Base-by-base conservation (phyloP, 2,797 vertebrate genomes). In the Manis javanica region DNA sequence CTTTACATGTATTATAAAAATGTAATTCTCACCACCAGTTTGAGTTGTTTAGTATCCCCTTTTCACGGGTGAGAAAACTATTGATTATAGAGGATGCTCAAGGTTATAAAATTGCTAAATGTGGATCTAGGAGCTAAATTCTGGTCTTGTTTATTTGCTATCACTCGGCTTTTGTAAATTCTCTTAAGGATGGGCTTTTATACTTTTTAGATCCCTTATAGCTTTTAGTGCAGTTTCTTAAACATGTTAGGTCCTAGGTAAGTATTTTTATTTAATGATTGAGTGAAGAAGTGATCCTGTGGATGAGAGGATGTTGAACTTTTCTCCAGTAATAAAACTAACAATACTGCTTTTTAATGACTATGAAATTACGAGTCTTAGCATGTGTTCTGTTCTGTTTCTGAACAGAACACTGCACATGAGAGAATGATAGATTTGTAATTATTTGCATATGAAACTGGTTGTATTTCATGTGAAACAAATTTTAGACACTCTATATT, bases 391-490 rank as follows among this genome's bases (percentile, higher is more conserved):
- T 85, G 77, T 89, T 95, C 87, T 91, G 59, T 87, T 95, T 92
- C 90, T 90, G 57, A 74, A 87, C 42, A 95, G 75, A 92, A 83
- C 59, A 21, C 59, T 92, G 72, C 77, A 24, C n/a, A n/a, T 39
- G 42, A 91, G 53, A 84, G 79, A 94, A 91, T 23, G 55, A 94
- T 75, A 55, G 84, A 81, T 92, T 84, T 93, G 57, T 95, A 90
- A 93, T 91, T 75, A 77, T 90, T 89, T 94, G 57, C 91, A 57
- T 82, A 29, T 78, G 85, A 89, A 87, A 81, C 77, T 85, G 81
- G 16, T 39, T 91, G 42, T 72, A 82, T 96, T 93, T 94, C 90
- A 69, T 51, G 39, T 82, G 82, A 94, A 96, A 94, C 78, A 81
- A 82, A 63, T 77, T 85, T 85, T 88, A 94, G 82, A 82, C 14